Evolutionary conservation across 2,888 invertebrate species (phyloP).

Genomic region (Aleiodes alternator): DNA sequence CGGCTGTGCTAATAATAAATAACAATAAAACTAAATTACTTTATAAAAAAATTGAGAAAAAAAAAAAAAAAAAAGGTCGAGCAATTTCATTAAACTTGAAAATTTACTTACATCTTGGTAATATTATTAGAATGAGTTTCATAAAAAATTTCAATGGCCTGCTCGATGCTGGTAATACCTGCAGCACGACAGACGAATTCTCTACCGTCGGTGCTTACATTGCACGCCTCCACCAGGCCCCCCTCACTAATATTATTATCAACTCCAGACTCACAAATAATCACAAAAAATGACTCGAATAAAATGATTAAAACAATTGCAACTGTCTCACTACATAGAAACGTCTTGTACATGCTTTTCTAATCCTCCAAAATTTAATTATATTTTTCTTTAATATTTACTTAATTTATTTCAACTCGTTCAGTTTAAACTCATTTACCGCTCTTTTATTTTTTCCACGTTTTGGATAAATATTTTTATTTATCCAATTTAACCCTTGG

Average conservation of each 20-base stretch:
- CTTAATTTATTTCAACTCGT: constrained; percentile 24
- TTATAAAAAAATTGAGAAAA: neutral
- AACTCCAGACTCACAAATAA: constrained; percentile 29
- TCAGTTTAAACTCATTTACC: neutral
- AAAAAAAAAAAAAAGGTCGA: too few relatives aligned
- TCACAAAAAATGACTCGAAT: constrained; percentile 23
- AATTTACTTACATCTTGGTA: constrained; percentile 68
- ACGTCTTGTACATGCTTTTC: constrained; percentile 61
- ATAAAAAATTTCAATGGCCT: constrained; percentile 53
- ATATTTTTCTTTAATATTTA: neutral
- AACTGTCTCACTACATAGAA: constrained; percentile 40
- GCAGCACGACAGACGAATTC: constrained; percentile 66
- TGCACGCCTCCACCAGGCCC: constrained; percentile 56
- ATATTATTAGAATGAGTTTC: constrained; percentile 58
- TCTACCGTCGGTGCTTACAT: constrained; percentile 65
- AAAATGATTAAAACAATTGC: constrained; percentile 40
- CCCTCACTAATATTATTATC: constrained; percentile 28
- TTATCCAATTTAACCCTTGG: constrained; percentile 14
- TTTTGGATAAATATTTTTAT: constrained; percentile 3
- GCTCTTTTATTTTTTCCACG: neutral
- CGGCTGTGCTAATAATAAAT: too few relatives aligned
- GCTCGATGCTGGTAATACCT: constrained; percentile 62
- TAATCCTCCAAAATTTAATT: neutral
- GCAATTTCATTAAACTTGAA: constrained; percentile 1
- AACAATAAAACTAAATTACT: too few relatives aligned